Percentiles rank a stretch among this genome's conserved stretches.
These are phyloP conservation scores for Brachionichthys hirsutus DNA, from an alignment of 2,113 vertebrate species.

Conservation along the genomic window DNA sequence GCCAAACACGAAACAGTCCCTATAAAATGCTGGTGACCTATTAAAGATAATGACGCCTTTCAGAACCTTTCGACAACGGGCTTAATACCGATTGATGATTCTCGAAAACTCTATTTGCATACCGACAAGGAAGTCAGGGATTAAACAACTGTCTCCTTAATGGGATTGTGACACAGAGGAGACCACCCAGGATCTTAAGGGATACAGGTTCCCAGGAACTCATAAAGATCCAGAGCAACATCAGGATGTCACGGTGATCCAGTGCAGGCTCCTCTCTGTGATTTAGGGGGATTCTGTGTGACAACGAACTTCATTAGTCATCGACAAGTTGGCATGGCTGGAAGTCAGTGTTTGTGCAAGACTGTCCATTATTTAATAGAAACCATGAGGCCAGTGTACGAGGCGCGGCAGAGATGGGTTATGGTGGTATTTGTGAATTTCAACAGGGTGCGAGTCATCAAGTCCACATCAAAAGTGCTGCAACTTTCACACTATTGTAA, in stretches of 20 bases:
- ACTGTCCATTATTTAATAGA: slow-evolving; percentile 3
- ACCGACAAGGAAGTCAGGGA: slow-evolving; percentile 13
- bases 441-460: neutral
- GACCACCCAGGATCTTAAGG: slow-evolving; percentile 59
- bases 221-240: slow-evolving; percentile 50
- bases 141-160: slow-evolving; percentile 33
- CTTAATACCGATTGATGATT: neutral
- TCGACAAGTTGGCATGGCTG: slow-evolving; percentile 1
- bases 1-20: no score
- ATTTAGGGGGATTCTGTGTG: slow-evolving; percentile 15
- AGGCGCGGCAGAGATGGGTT: neutral
- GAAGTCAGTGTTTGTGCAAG: slow-evolving; percentile 28
- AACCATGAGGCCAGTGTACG: slow-evolving; percentile 5
- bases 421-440: slow-evolving; percentile 1
- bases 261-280: slow-evolving; percentile 30
- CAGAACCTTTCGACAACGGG: neutral
- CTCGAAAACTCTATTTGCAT: neutral
- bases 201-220: slow-evolving; percentile 30
- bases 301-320: slow-evolving; percentile 16
- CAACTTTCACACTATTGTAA: neutral
- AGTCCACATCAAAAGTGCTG: neutral
- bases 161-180: slow-evolving; percentile 12
- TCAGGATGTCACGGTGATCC: slow-evolving; percentile 51
- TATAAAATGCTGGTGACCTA: no score
- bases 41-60: neutral